Evolutionary conservation across 1,140 invertebrate species (phyloP), one percentile per base, ranked within the genome.

Genomic region (Parasteatoda tepidariorum): DNA sequence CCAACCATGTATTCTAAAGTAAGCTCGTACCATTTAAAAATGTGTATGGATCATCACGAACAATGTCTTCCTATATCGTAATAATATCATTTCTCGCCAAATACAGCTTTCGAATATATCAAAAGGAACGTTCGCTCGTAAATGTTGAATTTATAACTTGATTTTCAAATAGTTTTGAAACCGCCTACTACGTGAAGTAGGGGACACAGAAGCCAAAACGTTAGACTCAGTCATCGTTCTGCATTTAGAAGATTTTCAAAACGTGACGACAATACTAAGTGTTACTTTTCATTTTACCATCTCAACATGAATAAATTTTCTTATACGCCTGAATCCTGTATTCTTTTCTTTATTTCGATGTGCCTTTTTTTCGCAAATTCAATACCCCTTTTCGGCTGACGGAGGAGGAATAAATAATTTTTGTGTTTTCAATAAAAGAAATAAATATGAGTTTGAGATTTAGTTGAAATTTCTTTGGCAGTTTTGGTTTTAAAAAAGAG

Each of bases 81-180:
- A 48, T 48, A 48, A 48, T 48, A 26, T 11, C 70, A 73, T 73
- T 57, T 57, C 54, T 73, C 28, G 66, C 30, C 70, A 22, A 57
- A 59, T 54, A 59, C 70, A 41, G 34, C 6, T 24, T 9, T n/a
- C 22, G 74, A 78, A 78, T 78, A 66, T 28, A 38, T 78, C 74
- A 33, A 66, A 61, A 30, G 61, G 66, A 78, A 64, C 30, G 48
- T 26, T 61, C 28, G 59, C 30, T 66, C 74, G 38, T 78, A 78
- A 78, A 62, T 22, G n/a, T n/a, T 24, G 74, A 78, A 78, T 78
- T 78, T 78, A 78, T 78, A 78, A 78, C 74, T 78, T 78, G 33
- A 78, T 78, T 78, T 78, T 33, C 74, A 78, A 78, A 78, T 61
- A 78, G 74, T 66, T 78, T 66, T 66, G 57, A 75, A 62, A 31